Conservation (phyloP, 2,797 vertebrate genomes). For the Girardinus metallicus region DNA sequence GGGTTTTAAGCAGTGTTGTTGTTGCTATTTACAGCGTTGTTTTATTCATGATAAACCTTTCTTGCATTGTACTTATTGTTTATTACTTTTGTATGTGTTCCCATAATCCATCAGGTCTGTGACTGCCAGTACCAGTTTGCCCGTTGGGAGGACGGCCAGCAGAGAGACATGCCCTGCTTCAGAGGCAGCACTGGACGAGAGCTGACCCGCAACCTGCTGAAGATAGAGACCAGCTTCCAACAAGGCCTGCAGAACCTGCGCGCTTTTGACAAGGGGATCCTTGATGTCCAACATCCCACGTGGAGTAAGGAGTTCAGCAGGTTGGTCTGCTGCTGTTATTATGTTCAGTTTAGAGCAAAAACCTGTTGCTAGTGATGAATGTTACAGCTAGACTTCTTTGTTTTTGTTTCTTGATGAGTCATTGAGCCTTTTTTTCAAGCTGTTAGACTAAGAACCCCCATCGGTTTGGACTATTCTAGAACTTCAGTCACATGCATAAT, state of each 20-base stretch:
- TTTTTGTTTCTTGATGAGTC: background rate
- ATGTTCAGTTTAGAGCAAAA: background rate
- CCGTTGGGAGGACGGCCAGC: conserved; percentile 85
- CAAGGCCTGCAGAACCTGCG: conserved; percentile 76
- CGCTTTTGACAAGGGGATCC: conserved; percentile 73
- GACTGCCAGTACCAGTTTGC: conserved; percentile 90
- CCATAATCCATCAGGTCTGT: conserved; percentile 81
- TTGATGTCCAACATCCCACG: conserved; percentile 82
- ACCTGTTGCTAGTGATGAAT: background rate
- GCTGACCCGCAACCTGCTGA: conserved; percentile 77
- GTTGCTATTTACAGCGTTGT: no score
- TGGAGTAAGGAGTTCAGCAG: conserved; percentile 86
- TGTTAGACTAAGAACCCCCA: background rate
- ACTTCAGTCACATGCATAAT: background rate
- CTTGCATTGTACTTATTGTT: no score
- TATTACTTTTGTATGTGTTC: background rate
- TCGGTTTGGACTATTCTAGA: background rate
- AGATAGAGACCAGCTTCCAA: conserved; percentile 84
- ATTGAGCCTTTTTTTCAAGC: background rate
- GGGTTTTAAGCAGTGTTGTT: no score
- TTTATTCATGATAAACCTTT: no score
- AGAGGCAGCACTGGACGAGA: conserved; percentile 79
- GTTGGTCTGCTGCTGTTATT: conserved; percentile 56
- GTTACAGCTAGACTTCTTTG: background rate
- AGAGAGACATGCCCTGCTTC: conserved; percentile 84